Evolutionary conservation across 1,140 invertebrate genomes (phyloP).

Genomic region (Aphaenogaster floridana): DNA sequence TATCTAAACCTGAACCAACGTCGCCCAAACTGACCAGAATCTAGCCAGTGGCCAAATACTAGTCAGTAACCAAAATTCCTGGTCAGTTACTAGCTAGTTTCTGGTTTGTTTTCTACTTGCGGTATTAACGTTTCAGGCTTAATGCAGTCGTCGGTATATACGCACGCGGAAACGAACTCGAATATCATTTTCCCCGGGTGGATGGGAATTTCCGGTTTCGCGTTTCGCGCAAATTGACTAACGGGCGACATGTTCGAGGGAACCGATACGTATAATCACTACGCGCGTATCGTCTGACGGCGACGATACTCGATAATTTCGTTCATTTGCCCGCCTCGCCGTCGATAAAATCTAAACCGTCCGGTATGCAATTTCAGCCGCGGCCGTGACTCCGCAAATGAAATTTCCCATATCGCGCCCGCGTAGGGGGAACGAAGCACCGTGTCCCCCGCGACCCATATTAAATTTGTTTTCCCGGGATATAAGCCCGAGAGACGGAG

Average conservation of each 20-base stretch:
- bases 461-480: constrained; percentile 54
- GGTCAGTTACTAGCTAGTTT: too few species aligned
- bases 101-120: too few species aligned
- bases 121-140: neutral
- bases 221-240: constrained; percentile 28
- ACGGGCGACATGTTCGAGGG: neutral
- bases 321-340: constrained; percentile 10
- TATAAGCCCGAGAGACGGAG: constrained; percentile 29
- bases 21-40: too few species aligned
- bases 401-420: constrained; percentile 41
- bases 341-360: constrained; percentile 40
- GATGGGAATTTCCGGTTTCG: neutral
- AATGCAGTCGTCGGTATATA: neutral
- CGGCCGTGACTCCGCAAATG: constrained; percentile 42
- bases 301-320: constrained; percentile 29
- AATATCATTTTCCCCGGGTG: constrained; percentile 8
- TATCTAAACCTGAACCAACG: too few species aligned
- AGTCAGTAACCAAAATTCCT: too few species aligned
- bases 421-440: neutral
- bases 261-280: constrained; percentile 21
- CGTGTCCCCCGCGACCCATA: constrained; percentile 18
- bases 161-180: neutral
- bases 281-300: neutral
- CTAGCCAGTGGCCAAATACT: too few species aligned
- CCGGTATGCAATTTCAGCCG: constrained; percentile 43